A percentile compares a stretch with the other conserved stretches of the same genome.
These are phyloP conservation scores for Propsilocerus akamusi DNA, from an alignment of 1,140 invertebrate genomes.

Conservation along the genomic window DNA sequence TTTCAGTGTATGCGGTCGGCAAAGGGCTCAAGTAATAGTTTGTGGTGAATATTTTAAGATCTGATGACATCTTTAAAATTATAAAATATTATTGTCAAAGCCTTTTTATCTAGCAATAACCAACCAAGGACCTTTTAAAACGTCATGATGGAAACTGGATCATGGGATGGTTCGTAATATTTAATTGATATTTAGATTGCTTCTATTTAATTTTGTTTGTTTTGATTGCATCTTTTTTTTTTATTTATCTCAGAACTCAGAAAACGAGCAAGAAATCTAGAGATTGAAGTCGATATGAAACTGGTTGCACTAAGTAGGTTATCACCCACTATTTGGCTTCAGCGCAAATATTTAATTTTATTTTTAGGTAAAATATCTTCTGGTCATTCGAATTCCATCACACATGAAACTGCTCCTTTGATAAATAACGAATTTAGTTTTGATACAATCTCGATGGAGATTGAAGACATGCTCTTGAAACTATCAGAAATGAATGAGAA, in stretches of 20 bases:
- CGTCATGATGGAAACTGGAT: too few relatives aligned
- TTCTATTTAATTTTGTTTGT: too few relatives aligned
- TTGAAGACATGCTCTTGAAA: constrained; percentile 72
- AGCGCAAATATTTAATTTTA: too few relatives aligned
- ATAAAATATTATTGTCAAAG: too few relatives aligned
- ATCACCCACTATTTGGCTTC: constrained; percentile 59
- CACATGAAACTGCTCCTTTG: constrained; percentile 56
- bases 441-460: constrained; percentile 79
- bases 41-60: too few relatives aligned
- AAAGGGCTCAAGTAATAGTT: too few relatives aligned
- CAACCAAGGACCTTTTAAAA: too few relatives aligned
- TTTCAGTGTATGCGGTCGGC: too few relatives aligned
- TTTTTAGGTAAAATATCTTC: constrained; percentile 10
- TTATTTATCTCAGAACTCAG: constrained; percentile 84
- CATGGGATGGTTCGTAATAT: not conserved
- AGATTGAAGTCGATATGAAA: constrained; percentile 95
- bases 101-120: too few relatives aligned
- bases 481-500: constrained; percentile 69
- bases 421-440: constrained; percentile 78
- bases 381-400: constrained; percentile 23
- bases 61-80: too few relatives aligned
- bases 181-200: too few relatives aligned
- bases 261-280: constrained; percentile 79
- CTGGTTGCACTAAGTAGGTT: constrained; percentile 90
- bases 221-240: too few relatives aligned